Evolutionary conservation across 2,888 invertebrate genomes (phyloP).

Genomic region (Pycnomerus fuliginosus): DNA sequence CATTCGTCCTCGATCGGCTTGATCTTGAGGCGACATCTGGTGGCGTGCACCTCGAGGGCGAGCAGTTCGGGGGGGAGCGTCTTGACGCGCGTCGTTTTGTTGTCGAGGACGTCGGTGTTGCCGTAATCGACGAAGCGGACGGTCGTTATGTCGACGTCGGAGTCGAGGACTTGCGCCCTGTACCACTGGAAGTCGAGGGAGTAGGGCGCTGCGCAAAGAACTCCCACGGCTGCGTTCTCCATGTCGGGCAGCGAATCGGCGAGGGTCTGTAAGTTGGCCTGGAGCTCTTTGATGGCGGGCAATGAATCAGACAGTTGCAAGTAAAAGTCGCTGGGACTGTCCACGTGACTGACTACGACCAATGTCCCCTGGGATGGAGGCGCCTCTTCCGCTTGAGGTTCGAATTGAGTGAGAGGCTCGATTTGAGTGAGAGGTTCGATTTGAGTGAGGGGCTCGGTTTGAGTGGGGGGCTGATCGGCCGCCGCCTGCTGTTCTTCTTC

Average conservation of each 20-base stretch:
- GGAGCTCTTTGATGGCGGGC: constrained; percentile 60
- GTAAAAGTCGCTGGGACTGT: constrained; percentile 76
- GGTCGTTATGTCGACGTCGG: constrained; percentile 72
- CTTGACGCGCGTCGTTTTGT: constrained; percentile 61
- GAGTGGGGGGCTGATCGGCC: too few species aligned
- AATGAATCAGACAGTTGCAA: constrained; percentile 64
- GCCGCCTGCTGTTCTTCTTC: constrained; percentile 2
- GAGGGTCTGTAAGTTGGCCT: constrained; percentile 64
- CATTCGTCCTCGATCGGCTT: constrained; percentile 63
- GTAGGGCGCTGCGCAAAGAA: constrained; percentile 76
- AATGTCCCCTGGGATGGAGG: constrained; percentile 14
- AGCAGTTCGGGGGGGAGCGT: constrained; percentile 62
- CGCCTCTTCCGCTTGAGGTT: neutral
- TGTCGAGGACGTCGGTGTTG: constrained; percentile 73
- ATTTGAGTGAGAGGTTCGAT: too few species aligned
- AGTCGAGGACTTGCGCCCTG: constrained; percentile 82
- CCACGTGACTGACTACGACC: constrained; percentile 70
- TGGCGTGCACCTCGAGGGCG: constrained; percentile 58
- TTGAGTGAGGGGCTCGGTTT: too few species aligned
- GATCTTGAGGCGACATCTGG: constrained; percentile 68
- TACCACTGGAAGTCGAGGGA: constrained; percentile 88
- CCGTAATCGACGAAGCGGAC: constrained; percentile 79
- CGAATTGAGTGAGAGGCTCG: too few species aligned
- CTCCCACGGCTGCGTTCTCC: constrained; percentile 61
- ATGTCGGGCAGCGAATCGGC: constrained; percentile 56